Evolutionary conservation across 2,113 vertebrate species (phyloP).

Genomic region (Semicossyphus pulcher): DNA sequence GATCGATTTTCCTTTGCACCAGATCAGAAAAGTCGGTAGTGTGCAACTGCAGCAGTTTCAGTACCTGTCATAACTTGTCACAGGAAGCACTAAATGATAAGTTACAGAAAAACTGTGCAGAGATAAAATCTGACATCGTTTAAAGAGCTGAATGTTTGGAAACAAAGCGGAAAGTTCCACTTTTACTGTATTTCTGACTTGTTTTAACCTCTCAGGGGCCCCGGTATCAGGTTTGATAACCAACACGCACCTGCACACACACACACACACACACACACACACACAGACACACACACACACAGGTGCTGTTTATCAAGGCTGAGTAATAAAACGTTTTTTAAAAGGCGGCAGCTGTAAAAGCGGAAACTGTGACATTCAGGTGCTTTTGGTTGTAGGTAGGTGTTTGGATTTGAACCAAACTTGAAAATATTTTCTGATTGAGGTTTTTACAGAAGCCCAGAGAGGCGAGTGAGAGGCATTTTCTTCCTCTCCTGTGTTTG

Average conservation of each 20-base stretch:
- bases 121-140: constrained; percentile 18
- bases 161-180: not conserved
- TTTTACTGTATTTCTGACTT: not conserved
- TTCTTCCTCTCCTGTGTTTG: no score
- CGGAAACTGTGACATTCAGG: constrained; percentile 30
- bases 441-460: not conserved
- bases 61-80: constrained; percentile 27
- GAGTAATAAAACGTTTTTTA: not conserved
- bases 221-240: not conserved
- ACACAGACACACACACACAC: no score
- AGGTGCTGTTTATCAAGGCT: no score
- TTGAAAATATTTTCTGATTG: not conserved
- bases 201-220: no score
- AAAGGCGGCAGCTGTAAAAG: not conserved
- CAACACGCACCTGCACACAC: not conserved
- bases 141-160: no score
- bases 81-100: constrained; percentile 54
- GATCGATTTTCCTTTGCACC: not conserved
- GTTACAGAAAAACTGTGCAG: not conserved
- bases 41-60: constrained; percentile 5
- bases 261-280: not conserved
- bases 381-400: constrained; percentile 16
- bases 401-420: not conserved
- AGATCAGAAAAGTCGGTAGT: not conserved
- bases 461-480: not conserved